Evolutionary conservation across 2,888 invertebrate genomes (phyloP).

Genomic region (Drosophila stalkeri): DNA sequence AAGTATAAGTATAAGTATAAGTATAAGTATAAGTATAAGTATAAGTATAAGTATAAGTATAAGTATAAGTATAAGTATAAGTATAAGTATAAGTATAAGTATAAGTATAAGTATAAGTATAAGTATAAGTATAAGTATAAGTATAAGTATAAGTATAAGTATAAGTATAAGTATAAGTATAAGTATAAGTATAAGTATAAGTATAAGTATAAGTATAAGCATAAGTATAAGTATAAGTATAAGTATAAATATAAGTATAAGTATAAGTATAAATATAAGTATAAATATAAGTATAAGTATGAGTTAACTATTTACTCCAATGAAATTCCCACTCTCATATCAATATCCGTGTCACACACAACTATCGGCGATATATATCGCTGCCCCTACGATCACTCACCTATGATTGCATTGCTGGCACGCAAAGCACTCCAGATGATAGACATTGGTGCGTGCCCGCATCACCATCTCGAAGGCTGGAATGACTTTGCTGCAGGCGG

Average conservation of each 20-base stretch:
- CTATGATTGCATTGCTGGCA: constrained; percentile 99
- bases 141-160: no score
- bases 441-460: constrained; percentile 98
- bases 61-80: no score
- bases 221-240: constrained; percentile 1
- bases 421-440: constrained; percentile 99
- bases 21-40: no score
- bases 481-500: constrained; percentile 98
- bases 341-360: no score
- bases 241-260: not conserved
- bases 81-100: no score
- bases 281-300: not conserved
- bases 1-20: no score
- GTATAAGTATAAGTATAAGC: not conserved
- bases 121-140: no score
- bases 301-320: not conserved
- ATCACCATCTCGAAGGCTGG: constrained; percentile 99
- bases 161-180: not conserved
- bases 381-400: constrained; percentile 86
- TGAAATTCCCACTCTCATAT: no score
- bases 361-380: not conserved
- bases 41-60: no score
- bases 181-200: not conserved
- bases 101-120: no score
- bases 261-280: not conserved